Conservation (phyloP, 2,113 vertebrate genomes). For the Aythya baeri region DNA sequence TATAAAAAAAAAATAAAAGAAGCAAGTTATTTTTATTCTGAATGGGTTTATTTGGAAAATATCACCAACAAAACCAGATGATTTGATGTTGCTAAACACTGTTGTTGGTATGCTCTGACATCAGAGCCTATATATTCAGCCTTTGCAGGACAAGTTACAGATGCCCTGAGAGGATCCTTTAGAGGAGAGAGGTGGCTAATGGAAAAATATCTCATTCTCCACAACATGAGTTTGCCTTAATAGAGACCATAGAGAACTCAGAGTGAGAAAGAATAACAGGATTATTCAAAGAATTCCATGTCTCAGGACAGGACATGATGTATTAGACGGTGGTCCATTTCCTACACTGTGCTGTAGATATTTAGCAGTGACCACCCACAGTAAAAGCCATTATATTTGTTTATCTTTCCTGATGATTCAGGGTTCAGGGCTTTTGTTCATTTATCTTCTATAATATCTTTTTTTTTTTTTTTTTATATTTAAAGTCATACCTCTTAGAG, state of each 20-base stretch:
- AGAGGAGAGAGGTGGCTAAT: neutral
- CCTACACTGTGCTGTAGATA: neutral
- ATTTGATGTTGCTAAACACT: slow-evolving; percentile 7
- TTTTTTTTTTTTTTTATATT: neutral
- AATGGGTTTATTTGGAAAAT: slow-evolving; percentile 34
- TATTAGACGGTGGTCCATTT: neutral
- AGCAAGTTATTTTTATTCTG: slow-evolving; percentile 7
- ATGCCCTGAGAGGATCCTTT: neutral
- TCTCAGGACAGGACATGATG: neutral
- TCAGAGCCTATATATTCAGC: slow-evolving; percentile 10
- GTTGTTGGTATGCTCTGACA: slow-evolving; percentile 4
- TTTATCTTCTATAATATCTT: neutral
- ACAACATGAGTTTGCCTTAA: neutral
- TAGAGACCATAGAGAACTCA: neutral
- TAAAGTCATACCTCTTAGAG: neutral
- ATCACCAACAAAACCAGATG: neutral
- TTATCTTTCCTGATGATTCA: neutral
- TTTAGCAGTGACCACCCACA: neutral
- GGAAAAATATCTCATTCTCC: neutral
- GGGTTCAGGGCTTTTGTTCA: neutral
- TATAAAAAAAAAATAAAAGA: neutral
- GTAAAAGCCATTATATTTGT: neutral
- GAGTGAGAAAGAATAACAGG: neutral
- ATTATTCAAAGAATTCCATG: neutral
- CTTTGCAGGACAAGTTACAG: neutral